A percentile compares a stretch with the other conserved stretches of the same genome.
Conservation (phyloP, 2,888 invertebrate species). For the Diplazon laetatorius region DNA sequence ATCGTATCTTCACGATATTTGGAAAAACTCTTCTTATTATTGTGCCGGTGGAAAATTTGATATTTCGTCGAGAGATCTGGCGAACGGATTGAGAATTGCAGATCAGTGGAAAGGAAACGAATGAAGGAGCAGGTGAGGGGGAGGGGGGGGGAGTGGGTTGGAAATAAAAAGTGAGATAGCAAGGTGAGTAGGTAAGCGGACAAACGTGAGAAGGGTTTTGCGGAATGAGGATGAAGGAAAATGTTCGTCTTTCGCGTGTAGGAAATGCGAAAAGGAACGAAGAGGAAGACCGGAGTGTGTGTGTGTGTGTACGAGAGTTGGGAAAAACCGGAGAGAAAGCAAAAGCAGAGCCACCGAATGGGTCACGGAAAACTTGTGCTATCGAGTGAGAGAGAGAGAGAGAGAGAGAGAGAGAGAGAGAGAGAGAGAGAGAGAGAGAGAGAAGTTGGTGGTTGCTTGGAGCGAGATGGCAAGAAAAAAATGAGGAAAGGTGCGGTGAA, state of each 20-base stretch:
- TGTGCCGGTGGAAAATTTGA: constrained; percentile 43
- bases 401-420: too few relatives aligned
- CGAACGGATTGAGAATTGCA: constrained; percentile 45
- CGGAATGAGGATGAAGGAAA: constrained; percentile 30
- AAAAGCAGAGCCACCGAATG: constrained; percentile 39
- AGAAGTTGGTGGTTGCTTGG: constrained; percentile 36
- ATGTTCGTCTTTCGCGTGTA: constrained; percentile 49
- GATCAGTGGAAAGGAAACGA: constrained; percentile 9
- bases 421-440: too few relatives aligned
- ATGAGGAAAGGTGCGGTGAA: constrained; percentile 8
- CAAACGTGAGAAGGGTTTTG: constrained; percentile 21
- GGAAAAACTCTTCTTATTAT: constrained; percentile 38
- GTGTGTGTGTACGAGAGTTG: constrained; percentile 1
- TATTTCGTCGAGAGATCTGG: constrained; percentile 39
- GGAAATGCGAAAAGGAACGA: constrained; percentile 34
- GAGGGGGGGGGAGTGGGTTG: neutral
- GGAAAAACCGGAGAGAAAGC: constrained; percentile 1
- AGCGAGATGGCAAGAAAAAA: constrained; percentile 54
- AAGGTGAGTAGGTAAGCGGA: constrained; percentile 33
- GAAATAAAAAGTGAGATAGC: constrained; percentile 3
- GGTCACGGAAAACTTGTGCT: constrained; percentile 55
- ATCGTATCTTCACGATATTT: constrained; percentile 36
- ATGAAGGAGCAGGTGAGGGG: neutral
- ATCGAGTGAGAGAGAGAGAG: constrained; percentile 49
- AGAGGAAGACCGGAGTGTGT: constrained; percentile 13